These are phyloP conservation scores for Limnodromus scolopaceus DNA, from an alignment of 2,797 vertebrate species.

Conservation along the genomic window DNA sequence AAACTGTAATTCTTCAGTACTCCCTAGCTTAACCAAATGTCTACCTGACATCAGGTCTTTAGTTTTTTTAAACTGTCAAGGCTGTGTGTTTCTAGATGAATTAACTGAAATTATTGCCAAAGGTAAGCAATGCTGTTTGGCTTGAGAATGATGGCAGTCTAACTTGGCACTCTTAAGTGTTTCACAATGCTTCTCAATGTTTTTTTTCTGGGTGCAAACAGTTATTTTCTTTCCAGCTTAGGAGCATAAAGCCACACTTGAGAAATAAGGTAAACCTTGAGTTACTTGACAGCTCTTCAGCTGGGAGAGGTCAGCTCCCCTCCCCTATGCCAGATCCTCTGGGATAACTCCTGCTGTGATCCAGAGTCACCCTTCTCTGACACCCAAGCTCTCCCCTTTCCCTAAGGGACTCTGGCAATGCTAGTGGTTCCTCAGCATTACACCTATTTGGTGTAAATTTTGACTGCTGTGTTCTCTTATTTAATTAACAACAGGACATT, in stretches of 20 bases:
- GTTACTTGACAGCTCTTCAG: background rate
- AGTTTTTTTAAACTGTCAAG: background rate
- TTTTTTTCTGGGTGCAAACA: slow-evolving; percentile 31
- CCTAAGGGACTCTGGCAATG: background rate
- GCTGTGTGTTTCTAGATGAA: slow-evolving; percentile 22
- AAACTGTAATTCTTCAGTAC: background rate
- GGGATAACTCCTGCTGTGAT: background rate
- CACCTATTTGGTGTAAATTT: background rate
- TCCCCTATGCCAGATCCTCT: background rate
- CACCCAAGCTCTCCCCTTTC: background rate
- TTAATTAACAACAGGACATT: background rate
- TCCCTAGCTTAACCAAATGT: background rate
- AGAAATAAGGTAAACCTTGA: background rate
- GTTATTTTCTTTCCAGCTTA: slow-evolving; percentile 45
- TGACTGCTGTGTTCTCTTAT: background rate
- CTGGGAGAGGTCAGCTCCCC: background rate
- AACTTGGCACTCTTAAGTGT: background rate
- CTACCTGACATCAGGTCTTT: background rate
- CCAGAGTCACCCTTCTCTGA: background rate
- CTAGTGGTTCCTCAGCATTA: background rate
- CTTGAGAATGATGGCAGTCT: background rate
- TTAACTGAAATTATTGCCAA: background rate
- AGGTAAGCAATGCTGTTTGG: slow-evolving; percentile 7
- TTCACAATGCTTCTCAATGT: background rate
- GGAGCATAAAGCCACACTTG: slow-evolving; percentile 26